Evolutionary conservation across 2,113 vertebrate genomes (phyloP).

Genomic region (Megaleporinus macrocephalus): DNA sequence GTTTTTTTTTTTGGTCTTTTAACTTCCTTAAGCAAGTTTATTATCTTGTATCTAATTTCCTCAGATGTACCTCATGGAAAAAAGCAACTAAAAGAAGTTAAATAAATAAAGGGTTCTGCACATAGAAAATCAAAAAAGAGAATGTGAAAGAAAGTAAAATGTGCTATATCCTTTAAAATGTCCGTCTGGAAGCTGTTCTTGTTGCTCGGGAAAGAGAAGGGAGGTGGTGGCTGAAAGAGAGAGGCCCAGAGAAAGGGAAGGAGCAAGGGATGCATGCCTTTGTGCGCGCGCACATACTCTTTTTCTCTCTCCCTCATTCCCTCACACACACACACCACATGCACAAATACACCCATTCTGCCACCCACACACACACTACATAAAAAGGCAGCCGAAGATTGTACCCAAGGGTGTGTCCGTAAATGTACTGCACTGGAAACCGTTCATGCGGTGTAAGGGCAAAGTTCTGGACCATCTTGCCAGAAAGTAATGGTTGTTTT

Average conservation of each 20-base stretch:
- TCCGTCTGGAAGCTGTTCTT: constrained; percentile 48
- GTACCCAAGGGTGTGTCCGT: constrained; percentile 7
- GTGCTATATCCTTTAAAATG: constrained; percentile 45
- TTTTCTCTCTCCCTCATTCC: constrained; percentile 5
- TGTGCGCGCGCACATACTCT: constrained; percentile 42
- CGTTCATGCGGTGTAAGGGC: neutral
- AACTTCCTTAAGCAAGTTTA: too few relatives aligned
- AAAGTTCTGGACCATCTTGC: neutral
- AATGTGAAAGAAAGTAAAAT: constrained; percentile 1
- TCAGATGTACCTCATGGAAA: too few relatives aligned
- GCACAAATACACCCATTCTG: constrained; percentile 24
- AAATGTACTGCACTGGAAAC: neutral
- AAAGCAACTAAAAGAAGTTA: too few relatives aligned
- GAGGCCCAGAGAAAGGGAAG: constrained; percentile 52
- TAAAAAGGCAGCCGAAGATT: constrained; percentile 11
- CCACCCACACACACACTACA: constrained; percentile 26
- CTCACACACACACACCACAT: constrained; percentile 28
- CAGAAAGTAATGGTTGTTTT: neutral
- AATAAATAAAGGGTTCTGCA: neutral
- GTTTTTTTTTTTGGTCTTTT: too few relatives aligned
- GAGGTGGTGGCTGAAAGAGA: constrained; percentile 42
- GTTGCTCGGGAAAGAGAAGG: constrained; percentile 46
- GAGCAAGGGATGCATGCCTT: constrained; percentile 54
- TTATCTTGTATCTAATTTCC: too few relatives aligned
- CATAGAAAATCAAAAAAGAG: neutral